phyloP scores from a whole-genome alignment of 2,888 invertebrate species.

The Temnothorax rugatulus region DNA sequence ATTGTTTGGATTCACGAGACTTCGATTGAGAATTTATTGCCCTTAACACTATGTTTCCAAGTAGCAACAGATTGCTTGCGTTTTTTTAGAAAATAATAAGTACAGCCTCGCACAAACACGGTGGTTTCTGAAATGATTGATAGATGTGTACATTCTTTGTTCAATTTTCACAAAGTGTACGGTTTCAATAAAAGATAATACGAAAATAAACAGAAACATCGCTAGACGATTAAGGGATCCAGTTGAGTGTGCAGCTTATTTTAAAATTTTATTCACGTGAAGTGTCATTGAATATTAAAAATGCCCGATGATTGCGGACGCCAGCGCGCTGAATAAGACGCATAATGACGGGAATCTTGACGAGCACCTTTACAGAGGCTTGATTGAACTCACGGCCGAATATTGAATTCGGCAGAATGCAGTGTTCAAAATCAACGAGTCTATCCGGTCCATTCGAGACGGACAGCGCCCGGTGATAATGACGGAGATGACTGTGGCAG shows the following conservation, averaged over 20 bases:
- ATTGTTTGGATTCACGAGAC: not conserved
- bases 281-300: conserved; percentile 40
- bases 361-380: conserved; percentile 56
- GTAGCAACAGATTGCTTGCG: not conserved
- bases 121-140: not conserved
- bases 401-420: conserved; percentile 67
- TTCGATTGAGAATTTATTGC: not conserved
- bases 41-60: not conserved
- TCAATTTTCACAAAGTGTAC: not conserved
- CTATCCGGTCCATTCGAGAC: conserved; percentile 60
- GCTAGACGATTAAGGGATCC: not conserved
- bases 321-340: conserved; percentile 49
- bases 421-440: conserved; percentile 65
- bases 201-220: not conserved
- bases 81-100: not conserved
- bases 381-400: conserved; percentile 69
- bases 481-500: conserved; percentile 74
- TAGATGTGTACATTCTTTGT: not conserved
- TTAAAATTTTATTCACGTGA: conserved; percentile 36
- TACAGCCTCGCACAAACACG: not conserved
- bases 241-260: not conserved
- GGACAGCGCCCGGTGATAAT: conserved; percentile 72
- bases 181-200: not conserved
- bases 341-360: conserved; percentile 63
- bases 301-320: conserved; percentile 40